phyloP scores from a whole-genome alignment of 2,113 vertebrate species.

The Micromys minutus region DNA sequence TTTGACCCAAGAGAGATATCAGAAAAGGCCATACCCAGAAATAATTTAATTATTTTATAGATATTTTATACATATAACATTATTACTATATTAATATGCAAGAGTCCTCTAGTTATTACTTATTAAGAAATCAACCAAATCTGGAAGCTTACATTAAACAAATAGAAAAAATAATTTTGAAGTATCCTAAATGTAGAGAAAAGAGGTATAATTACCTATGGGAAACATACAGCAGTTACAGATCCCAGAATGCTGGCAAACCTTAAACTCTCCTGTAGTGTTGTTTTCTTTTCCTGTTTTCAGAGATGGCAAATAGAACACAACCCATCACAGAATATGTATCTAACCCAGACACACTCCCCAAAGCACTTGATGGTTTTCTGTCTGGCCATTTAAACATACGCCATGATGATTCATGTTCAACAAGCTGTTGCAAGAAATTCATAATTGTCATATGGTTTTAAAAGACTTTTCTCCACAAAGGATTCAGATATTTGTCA shows the following conservation, averaged over 20 bases:
- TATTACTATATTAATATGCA: conserved; percentile 12
- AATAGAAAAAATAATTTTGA: neutral
- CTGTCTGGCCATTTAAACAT: conserved; percentile 7
- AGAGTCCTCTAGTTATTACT: neutral
- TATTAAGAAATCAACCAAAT: conserved; percentile 25
- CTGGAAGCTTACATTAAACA: neutral
- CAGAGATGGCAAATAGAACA: neutral
- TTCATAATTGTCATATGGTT: neutral
- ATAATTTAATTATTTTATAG: neutral
- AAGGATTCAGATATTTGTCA: neutral
- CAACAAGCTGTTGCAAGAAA: neutral
- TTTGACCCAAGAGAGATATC: conserved; percentile 30
- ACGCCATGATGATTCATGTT: neutral
- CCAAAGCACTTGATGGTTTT: neutral
- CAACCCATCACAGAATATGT: neutral
- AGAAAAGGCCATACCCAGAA: neutral
- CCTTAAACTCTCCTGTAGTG: neutral
- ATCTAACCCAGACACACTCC: neutral
- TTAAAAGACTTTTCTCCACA: neutral
- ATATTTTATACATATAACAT: neutral
- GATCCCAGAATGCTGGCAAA: neutral
- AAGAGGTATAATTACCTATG: neutral
- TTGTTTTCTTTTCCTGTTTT: neutral
- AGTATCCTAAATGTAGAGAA: neutral
- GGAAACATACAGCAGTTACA: neutral